phyloP scores from a whole-genome alignment of 1,140 invertebrate species.

The Pseudomyrmex gracilis region DNA sequence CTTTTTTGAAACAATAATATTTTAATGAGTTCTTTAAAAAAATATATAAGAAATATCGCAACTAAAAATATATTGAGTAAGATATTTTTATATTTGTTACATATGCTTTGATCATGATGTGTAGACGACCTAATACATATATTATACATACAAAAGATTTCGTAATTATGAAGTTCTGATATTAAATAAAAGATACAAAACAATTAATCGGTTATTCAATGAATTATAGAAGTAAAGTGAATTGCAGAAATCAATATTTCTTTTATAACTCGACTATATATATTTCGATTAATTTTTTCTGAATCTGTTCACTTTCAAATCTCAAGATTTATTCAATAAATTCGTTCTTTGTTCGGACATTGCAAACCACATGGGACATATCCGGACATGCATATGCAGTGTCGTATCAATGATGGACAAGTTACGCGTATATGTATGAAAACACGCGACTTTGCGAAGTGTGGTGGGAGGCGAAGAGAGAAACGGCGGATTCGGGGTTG shows the following conservation, averaged over 20 bases:
- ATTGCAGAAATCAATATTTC: too few relatives aligned
- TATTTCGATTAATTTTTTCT: constrained; percentile 11
- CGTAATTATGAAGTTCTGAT: background rate
- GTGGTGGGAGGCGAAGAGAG: background rate
- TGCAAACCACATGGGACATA: background rate
- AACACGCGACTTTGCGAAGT: constrained; percentile 47
- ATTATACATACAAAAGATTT: background rate
- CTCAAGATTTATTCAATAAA: background rate
- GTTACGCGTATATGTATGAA: constrained; percentile 37
- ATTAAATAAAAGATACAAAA: constrained; percentile 3
- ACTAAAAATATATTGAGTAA: background rate
- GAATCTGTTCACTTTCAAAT: constrained; percentile 13
- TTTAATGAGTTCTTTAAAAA: background rate
- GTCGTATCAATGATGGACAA: constrained; percentile 11
- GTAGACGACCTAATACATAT: too few relatives aligned
- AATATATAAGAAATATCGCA: too few relatives aligned
- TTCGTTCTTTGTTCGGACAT: constrained; percentile 17
- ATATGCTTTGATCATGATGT: too few relatives aligned
- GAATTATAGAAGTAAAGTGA: background rate
- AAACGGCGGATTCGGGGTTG: constrained; percentile 56
- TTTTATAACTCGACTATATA: background rate
- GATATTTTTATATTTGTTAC: too few relatives aligned
- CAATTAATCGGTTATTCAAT: background rate
- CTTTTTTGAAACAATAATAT: background rate
- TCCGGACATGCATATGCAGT: background rate